Conservation (phyloP, 2,113 vertebrate genomes). For the Theropithecus gelada region DNA sequence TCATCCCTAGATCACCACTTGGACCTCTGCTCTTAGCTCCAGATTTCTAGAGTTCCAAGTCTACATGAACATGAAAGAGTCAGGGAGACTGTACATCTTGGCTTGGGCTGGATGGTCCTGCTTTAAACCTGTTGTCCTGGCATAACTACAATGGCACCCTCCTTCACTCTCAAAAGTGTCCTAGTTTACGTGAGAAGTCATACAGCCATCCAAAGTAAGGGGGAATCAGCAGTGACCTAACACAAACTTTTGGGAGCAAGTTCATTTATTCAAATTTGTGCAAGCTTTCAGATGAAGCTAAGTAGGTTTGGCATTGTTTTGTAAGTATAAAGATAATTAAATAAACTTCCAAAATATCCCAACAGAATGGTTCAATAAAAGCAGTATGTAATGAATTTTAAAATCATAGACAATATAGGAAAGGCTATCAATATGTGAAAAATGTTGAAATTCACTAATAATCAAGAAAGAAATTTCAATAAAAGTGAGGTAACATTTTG, state of each 20-base stretch:
- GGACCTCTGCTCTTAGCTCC: background rate
- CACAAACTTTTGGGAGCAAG: background rate
- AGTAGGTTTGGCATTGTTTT: background rate
- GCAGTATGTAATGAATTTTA: background rate
- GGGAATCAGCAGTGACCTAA: background rate
- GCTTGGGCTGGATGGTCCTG: background rate
- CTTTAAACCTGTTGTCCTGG: background rate
- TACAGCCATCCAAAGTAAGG: background rate
- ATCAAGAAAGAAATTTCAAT: slow-evolving; percentile 10
- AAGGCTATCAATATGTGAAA: background rate
- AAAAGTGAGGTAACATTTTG: background rate
- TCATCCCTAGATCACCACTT: background rate
- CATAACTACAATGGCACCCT: background rate
- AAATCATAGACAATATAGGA: background rate
- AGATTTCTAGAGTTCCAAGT: background rate
- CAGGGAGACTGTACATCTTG: background rate
- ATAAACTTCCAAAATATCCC: background rate
- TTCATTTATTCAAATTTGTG: background rate
- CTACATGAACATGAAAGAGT: background rate
- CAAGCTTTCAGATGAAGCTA: background rate
- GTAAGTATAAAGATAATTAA: background rate
- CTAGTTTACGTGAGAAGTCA: background rate
- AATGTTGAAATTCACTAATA: background rate
- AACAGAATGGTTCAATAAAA: slow-evolving; percentile 5
- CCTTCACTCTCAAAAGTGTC: background rate